Evolutionary conservation across 2,797 vertebrate genomes (phyloP).

Genomic region (Numenius phaeopus): DNA sequence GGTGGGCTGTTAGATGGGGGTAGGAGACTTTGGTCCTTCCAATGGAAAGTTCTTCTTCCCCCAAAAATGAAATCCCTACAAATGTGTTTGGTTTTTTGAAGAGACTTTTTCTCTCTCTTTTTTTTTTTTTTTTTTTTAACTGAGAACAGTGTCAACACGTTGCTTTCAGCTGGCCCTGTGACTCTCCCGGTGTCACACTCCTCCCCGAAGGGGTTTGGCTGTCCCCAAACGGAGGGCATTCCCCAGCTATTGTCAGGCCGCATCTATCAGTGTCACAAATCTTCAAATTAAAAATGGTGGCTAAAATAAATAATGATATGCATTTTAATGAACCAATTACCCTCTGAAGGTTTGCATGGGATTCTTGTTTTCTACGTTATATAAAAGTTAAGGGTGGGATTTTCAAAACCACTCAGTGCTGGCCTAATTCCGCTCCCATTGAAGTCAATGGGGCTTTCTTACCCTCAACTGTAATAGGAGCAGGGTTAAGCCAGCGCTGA

Average conservation of each 20-base stretch:
- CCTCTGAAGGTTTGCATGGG: conserved; percentile 29
- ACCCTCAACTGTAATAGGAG: conserved; percentile 21
- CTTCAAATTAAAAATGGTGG: background rate
- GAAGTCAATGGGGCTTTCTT: conserved; percentile 34
- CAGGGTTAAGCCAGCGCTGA: conserved; percentile 29
- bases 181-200: background rate
- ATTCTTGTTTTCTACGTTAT: conserved; percentile 25
- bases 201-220: background rate
- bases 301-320: background rate
- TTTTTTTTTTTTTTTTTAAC: background rate
- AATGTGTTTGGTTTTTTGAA: background rate
- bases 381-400: conserved; percentile 47
- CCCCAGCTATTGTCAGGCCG: background rate
- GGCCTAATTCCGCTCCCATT: conserved; percentile 23
- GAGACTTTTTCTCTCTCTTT: background rate
- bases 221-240: background rate
- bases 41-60: background rate
- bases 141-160: rapidly evolving
- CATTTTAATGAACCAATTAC: background rate
- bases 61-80: background rate
- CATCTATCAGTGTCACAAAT: conserved; percentile 5
- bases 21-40: background rate
- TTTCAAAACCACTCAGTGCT: conserved; percentile 48
- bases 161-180: background rate
- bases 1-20: background rate